A percentile compares a stretch with the other conserved stretches of the same genome.
These are phyloP conservation scores for Neomorphus geoffroyi DNA, from an alignment of 2,797 vertebrate species.

Conservation along the genomic window DNA sequence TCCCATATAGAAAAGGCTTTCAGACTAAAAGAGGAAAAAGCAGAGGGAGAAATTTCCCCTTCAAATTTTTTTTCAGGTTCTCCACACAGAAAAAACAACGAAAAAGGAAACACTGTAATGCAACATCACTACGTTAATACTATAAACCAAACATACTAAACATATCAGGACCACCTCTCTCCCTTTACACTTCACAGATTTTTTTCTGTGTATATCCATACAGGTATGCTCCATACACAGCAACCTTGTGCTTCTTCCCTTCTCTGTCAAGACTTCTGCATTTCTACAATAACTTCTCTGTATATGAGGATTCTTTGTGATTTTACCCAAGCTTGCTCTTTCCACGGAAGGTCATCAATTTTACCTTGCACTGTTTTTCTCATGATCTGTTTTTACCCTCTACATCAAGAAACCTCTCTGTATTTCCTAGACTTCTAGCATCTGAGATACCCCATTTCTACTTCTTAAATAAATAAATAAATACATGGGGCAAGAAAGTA, in stretches of 20 bases:
- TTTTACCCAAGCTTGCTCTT: background rate
- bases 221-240: background rate
- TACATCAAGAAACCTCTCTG: background rate
- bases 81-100: background rate
- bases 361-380: background rate
- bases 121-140: background rate
- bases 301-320: background rate
- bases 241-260: background rate
- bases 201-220: background rate
- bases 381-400: background rate
- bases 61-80: background rate
- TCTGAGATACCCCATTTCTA: background rate
- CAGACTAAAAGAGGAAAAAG: background rate
- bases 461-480: background rate
- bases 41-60: background rate
- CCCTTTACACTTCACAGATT: background rate
- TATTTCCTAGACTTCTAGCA: background rate
- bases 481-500: background rate
- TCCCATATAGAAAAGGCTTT: background rate
- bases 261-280: background rate
- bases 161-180: background rate
- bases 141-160: background rate
- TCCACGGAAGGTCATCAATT: background rate
- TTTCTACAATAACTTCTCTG: background rate
- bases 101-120: background rate